These are phyloP conservation scores for Mola mola DNA, from an alignment of 2,113 vertebrate species.

Conservation along the genomic window DNA sequence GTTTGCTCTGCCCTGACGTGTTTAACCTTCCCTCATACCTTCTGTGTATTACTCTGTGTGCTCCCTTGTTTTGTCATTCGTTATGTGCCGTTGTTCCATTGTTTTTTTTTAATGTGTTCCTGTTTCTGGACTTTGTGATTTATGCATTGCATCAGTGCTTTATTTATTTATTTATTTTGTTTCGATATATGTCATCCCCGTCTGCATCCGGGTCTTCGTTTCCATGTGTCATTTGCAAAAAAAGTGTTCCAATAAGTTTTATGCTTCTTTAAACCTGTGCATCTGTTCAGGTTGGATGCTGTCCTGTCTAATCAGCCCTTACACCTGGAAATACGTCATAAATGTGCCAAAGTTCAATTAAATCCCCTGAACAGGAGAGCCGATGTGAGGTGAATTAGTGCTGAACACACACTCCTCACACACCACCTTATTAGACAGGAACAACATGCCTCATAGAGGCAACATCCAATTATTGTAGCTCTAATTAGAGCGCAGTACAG, in stretches of 20 bases:
- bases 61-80: too few species aligned
- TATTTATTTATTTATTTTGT: too few species aligned
- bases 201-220: too few species aligned
- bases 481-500: constrained; percentile 4
- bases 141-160: too few species aligned
- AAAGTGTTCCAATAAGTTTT: neutral
- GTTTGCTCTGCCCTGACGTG: too few species aligned
- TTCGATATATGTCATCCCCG: too few species aligned
- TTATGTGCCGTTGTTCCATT: too few species aligned
- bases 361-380: neutral
- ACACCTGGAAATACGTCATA: neutral
- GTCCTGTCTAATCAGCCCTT: neutral
- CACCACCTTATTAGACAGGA: constrained; percentile 10
- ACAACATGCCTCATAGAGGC: constrained; percentile 1
- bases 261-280: too few species aligned
- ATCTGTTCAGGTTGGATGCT: neutral
- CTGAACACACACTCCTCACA: neutral
- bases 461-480: constrained; percentile 20
- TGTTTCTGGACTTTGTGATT: too few species aligned
- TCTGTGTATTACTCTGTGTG: too few species aligned
- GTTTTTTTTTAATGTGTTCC: too few species aligned
- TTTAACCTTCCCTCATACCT: too few species aligned
- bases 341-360: neutral
- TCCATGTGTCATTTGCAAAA: neutral
- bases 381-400: neutral